Conservation (phyloP, 2,113 vertebrate genomes). For the Plotosus lineatus region DNA sequence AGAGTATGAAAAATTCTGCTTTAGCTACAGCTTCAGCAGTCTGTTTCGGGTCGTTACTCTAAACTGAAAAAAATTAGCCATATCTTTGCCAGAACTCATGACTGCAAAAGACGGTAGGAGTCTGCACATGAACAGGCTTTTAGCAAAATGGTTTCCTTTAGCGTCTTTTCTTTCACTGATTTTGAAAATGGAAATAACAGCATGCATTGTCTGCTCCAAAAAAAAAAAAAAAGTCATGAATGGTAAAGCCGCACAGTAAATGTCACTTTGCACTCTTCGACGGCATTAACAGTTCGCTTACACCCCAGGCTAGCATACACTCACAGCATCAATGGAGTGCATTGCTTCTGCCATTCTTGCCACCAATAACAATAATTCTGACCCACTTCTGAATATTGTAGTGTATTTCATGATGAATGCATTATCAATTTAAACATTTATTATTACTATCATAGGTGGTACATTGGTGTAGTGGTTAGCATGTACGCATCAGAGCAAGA, state of each 20-base stretch:
- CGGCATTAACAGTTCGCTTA: neutral
- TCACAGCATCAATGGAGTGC: neutral
- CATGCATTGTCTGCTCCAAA: neutral
- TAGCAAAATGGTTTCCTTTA: conserved; percentile 18
- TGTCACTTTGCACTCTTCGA: conserved; percentile 4
- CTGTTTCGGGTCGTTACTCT: neutral
- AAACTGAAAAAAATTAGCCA: neutral
- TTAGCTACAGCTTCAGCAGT: neutral
- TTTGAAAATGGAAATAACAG: conserved; percentile 19
- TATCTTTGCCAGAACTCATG: neutral
- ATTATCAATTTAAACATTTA: neutral
- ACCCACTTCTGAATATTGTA: too few species aligned
- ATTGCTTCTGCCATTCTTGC: neutral
- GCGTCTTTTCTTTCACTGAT: conserved; percentile 5
- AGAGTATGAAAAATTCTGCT: neutral
- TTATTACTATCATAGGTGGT: too few species aligned
- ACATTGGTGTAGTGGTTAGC: too few species aligned
- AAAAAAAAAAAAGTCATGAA: neutral
- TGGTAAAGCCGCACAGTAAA: conserved; percentile 4
- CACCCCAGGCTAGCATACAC: neutral
- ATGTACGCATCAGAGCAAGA: too few species aligned
- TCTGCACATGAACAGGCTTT: conserved; percentile 7
- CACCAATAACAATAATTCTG: neutral
- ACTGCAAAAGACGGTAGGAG: conserved; percentile 9
- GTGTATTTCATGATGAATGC: neutral